Conservation (phyloP, 2,888 invertebrate genomes). For the Melanotus villosus region DNA sequence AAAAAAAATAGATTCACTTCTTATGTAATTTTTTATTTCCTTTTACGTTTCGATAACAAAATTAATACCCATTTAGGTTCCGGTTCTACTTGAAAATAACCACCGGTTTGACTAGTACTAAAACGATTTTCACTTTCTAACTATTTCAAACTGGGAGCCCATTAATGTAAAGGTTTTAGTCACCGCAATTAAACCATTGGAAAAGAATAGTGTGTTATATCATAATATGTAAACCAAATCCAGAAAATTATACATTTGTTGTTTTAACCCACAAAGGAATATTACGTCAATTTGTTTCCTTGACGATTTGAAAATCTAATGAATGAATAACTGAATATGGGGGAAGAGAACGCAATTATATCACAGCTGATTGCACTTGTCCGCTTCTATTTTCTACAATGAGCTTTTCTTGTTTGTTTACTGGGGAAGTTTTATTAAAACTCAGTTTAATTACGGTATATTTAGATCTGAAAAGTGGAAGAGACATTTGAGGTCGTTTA, state of each 20-base stretch:
- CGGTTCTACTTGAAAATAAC: conserved; percentile 3
- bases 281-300: conserved; percentile 14
- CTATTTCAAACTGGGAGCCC: neutral
- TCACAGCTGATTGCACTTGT: conserved; percentile 21
- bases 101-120: neutral
- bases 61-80: neutral
- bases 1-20: no score
- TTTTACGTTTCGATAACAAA: neutral
- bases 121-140: conserved; percentile 6
- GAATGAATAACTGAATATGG: conserved; percentile 15
- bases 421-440: conserved; percentile 13
- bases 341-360: conserved; percentile 18
- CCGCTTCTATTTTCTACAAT: conserved; percentile 15
- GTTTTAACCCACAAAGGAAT: neutral
- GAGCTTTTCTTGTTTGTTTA: conserved; percentile 25
- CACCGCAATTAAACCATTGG: neutral
- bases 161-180: neutral
- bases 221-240: neutral
- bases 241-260: neutral
- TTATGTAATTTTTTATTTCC: no score
- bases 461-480: conserved; percentile 14
- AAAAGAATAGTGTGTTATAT: neutral
- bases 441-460: conserved; percentile 13
- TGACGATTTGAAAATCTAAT: conserved; percentile 15
- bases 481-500: conserved; percentile 3